Percentiles rank a stretch among this genome's conserved stretches.
Conservation (phyloP, 2,888 invertebrate genomes). For the Danaus chrysippus region DNA sequence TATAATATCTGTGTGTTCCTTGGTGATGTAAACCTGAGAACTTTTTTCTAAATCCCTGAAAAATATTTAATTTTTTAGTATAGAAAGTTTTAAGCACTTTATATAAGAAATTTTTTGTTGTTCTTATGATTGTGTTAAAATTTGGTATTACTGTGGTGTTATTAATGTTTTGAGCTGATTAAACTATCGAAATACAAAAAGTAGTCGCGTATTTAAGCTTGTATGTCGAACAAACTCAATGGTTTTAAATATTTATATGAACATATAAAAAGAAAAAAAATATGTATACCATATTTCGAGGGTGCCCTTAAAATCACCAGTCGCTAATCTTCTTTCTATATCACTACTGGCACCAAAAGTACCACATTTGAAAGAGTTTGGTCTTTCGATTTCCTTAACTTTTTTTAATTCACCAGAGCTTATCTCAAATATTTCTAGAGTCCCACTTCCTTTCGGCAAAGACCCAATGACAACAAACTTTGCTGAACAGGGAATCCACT, state of each 20-base stretch:
- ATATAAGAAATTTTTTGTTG: neutral
- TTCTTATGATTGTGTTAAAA: too few species aligned
- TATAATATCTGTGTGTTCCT: slow-evolving; percentile 90
- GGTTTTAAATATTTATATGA: too few species aligned
- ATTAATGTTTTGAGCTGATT: too few species aligned
- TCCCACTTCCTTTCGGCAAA: slow-evolving; percentile 90
- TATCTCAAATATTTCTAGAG: slow-evolving; percentile 89
- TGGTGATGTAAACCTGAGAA: slow-evolving; percentile 86
- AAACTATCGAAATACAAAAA: too few species aligned
- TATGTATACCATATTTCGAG: slow-evolving; percentile 87
- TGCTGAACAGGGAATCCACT: slow-evolving; percentile 97
- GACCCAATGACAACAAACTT: slow-evolving; percentile 94
- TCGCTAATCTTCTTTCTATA: slow-evolving; percentile 89
- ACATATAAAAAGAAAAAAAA: neutral
- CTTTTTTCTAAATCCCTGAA: slow-evolving; percentile 89
- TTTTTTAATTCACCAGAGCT: slow-evolving; percentile 84
- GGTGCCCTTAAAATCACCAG: slow-evolving; percentile 93
- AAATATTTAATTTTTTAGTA: slow-evolving; percentile 14
- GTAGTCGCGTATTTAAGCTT: too few species aligned
- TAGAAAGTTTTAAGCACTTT: neutral
- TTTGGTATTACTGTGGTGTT: too few species aligned
- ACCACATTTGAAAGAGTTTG: slow-evolving; percentile 94
- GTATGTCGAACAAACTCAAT: too few species aligned
- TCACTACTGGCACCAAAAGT: slow-evolving; percentile 94
- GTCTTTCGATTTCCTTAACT: slow-evolving; percentile 86